Conservation (phyloP, 2,888 invertebrate species). For the Cepaea hortensis region DNA sequence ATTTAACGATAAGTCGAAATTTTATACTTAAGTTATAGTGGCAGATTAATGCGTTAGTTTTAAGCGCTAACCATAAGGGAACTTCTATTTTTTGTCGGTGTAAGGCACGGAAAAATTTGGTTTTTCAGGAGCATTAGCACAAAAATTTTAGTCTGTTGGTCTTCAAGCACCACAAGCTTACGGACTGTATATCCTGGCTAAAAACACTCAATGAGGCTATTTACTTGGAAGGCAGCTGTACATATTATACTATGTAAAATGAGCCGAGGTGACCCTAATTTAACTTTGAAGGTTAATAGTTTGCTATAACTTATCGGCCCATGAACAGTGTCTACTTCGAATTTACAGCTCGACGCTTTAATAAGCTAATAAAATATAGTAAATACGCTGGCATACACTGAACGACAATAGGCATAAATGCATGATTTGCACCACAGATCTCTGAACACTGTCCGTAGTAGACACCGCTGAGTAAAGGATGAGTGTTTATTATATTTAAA, state of each 20-base stretch:
- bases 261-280: too few species aligned
- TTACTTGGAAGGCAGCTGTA: too few species aligned
- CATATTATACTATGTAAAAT: too few species aligned
- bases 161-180: too few species aligned
- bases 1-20: neutral
- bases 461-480: slow-evolving; percentile 8
- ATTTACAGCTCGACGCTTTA: too few species aligned
- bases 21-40: neutral
- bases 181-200: too few species aligned
- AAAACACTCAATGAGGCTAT: too few species aligned
- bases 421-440: slow-evolving; percentile 88
- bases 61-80: neutral
- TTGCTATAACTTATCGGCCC: too few species aligned
- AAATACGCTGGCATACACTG: slow-evolving; percentile 49
- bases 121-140: slow-evolving; percentile 10
- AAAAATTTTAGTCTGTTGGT: neutral
- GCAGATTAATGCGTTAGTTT: slow-evolving; percentile 9
- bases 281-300: too few species aligned
- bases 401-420: slow-evolving; percentile 84
- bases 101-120: too few species aligned
- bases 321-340: too few species aligned
- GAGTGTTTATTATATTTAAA: slow-evolving; percentile 15
- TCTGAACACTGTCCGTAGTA: slow-evolving; percentile 82
- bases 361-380: too few species aligned
- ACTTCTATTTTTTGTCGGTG: neutral